Evolutionary conservation across 1,140 invertebrate species (phyloP).

Genomic region (Bombus terrestris): DNA sequence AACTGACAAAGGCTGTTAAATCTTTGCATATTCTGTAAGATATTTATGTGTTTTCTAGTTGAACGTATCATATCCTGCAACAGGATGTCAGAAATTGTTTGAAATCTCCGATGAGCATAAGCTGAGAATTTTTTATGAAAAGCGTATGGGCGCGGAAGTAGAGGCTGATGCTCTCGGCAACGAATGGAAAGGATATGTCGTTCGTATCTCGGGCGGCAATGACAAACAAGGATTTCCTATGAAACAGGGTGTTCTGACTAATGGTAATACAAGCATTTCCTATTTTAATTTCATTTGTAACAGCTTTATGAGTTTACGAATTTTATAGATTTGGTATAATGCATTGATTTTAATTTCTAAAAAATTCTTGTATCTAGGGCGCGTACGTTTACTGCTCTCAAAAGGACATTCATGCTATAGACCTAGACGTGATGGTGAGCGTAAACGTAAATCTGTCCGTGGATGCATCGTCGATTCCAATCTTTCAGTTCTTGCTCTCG

Average conservation of each 20-base stretch:
- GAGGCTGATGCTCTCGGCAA: no score
- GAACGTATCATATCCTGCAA: conserved; percentile 98
- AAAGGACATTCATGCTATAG: conserved; percentile 99
- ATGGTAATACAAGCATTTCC: no score
- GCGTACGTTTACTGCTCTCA: conserved; percentile 96
- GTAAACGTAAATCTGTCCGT: conserved; percentile 98
- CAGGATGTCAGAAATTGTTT: conserved; percentile 98
- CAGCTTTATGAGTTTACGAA: no score
- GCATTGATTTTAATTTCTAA: no score
- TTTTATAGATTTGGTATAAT: no score
- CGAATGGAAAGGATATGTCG: no score
- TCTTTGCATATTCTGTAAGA: not conserved
- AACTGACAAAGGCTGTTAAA: not conserved
- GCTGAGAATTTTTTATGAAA: no score
- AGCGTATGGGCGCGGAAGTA: no score
- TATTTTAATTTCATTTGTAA: no score
- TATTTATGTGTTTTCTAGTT: conserved; percentile 87
- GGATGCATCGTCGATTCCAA: conserved; percentile 99
- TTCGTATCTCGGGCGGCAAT: no score
- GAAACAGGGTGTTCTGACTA: no score
- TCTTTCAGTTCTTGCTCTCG: conserved; percentile 95
- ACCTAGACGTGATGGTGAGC: conserved; percentile 96
- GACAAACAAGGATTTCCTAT: no score
- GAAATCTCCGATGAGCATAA: conserved; percentile 99
- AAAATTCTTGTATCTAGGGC: conserved; percentile 84